Evolutionary conservation across 1,140 invertebrate species (phyloP).

Genomic region (Drosophila navojoa): DNA sequence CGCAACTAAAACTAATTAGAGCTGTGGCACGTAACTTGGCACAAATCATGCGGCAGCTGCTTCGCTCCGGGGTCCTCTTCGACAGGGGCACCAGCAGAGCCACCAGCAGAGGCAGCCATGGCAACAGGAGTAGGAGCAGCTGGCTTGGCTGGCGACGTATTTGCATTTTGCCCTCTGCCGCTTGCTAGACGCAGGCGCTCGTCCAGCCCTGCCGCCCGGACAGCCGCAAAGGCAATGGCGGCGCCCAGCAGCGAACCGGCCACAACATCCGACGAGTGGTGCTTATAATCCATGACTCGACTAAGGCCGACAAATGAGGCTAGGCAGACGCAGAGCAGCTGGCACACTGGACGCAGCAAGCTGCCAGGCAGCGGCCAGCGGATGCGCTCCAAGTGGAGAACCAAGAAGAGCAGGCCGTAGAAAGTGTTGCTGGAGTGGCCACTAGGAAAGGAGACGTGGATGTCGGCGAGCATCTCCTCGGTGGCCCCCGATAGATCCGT

Average conservation of each 20-base stretch:
- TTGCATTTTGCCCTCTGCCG: constrained; percentile 1
- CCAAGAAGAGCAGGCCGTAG: constrained; percentile 90
- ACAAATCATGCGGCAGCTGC: constrained; percentile 65
- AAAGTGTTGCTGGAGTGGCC: constrained; percentile 92
- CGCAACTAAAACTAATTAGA: constrained; percentile 55
- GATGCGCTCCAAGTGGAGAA: constrained; percentile 91
- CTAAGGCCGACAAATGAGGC: constrained; percentile 93
- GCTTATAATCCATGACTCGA: constrained; percentile 97
- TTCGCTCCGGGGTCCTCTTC: not conserved
- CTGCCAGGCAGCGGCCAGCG: constrained; percentile 30
- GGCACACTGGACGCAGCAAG: constrained; percentile 49
- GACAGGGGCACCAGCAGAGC: not conserved
- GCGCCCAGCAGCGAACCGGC: constrained; percentile 86
- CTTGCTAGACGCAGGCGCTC: constrained; percentile 22
- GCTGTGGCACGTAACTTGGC: constrained; percentile 54
- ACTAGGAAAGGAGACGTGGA: constrained; percentile 91
- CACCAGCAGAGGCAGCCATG: not conserved
- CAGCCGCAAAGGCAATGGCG: constrained; percentile 85
- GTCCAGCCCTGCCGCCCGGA: constrained; percentile 77
- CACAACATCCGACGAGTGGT: constrained; percentile 92
- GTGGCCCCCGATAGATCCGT: constrained; percentile 77
- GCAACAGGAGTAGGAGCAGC: not conserved
- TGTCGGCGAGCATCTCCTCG: constrained; percentile 86
- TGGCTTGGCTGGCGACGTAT: constrained; percentile 9
- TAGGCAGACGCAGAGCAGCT: constrained; percentile 48